Base-by-base conservation (phyloP, 2,888 invertebrate species). In the Thera obeliscata region DNA sequence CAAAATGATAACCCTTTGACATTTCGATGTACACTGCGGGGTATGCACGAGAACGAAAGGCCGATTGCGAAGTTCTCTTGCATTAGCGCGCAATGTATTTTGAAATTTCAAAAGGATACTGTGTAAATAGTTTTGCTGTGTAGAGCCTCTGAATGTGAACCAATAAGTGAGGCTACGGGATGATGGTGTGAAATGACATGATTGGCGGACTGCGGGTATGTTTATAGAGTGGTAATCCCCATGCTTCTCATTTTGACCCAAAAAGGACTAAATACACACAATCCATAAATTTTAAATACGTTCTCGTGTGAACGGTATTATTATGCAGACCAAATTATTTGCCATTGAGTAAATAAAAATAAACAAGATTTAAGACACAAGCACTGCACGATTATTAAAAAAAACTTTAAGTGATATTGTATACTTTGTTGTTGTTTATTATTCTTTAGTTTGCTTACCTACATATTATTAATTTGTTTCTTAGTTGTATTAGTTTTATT, bases 141-240 rank as follows among this genome's bases (percentile, higher is more conserved):
- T 46, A 46, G 43, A 9, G 2, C 9, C 7, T 7, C 2, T 1
- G 9, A 46, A 46, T 46, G 52, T 4, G 12, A 49, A 49, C 4
- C 49, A 12, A 49, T 49, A 49, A 49, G 49, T 58, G 56, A 35
- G 59, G 12, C 36, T 8, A 3, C 48, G 35, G 52, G 49, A 50
- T 65, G 49, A 56, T 49, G 35, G 56, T 9, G 59, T 60, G 49
- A 43, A 41, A 60, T 50, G 65, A 60, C 60, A 41, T 65, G 66
- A 62, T 66, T 62, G 58, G 33, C 56, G 22, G 12, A 58, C 12
- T n/a, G 49, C 22, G 38, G 46, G 33, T 52, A 61, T 43, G 41
- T 67, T 60, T 52, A 66, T 56, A 8, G 33, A 48, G 43, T 38
- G 49, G 7, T 63, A 49, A 43, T 60, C 52, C 41, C 43, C 8